A percentile compares a stretch with the other conserved stretches of the same genome.
phyloP scores from a whole-genome alignment of 2,888 invertebrate species.

The Erebia palarica region DNA sequence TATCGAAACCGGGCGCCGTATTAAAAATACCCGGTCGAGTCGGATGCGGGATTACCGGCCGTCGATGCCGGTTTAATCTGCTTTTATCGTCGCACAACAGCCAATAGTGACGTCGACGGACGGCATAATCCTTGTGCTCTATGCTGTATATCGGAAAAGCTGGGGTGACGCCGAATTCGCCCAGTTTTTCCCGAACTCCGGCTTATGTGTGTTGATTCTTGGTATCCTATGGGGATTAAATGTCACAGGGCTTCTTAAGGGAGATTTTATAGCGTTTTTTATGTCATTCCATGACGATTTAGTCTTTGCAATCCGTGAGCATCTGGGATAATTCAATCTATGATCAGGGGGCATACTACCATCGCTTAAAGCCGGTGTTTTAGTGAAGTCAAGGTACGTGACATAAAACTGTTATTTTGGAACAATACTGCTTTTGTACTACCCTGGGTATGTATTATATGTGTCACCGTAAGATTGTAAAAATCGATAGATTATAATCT shows the following conservation, averaged over 20 bases:
- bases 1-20: constrained; percentile 15
- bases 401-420: too few species aligned
- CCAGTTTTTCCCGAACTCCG: constrained; percentile 25
- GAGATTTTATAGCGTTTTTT: neutral
- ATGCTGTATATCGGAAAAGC: constrained; percentile 45
- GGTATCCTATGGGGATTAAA: constrained; percentile 4
- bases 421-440: too few species aligned
- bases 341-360: too few species aligned
- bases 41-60: constrained; percentile 58
- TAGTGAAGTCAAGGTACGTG: too few species aligned
- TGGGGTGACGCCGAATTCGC: constrained; percentile 52
- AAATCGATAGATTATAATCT: too few species aligned
- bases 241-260: neutral
- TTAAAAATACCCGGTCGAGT: constrained; percentile 55
- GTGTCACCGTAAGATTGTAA: too few species aligned
- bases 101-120: constrained; percentile 62
- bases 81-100: constrained; percentile 73
- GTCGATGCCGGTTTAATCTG: constrained; percentile 70
- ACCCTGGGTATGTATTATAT: too few species aligned
- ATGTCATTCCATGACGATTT: too few species aligned
- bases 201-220: constrained; percentile 13
- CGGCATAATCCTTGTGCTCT: constrained; percentile 62
- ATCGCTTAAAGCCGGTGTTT: too few species aligned
- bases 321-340: too few species aligned
- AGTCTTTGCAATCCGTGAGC: too few species aligned